phyloP scores from a whole-genome alignment of 2,888 invertebrate species.

The Empis livida region DNA sequence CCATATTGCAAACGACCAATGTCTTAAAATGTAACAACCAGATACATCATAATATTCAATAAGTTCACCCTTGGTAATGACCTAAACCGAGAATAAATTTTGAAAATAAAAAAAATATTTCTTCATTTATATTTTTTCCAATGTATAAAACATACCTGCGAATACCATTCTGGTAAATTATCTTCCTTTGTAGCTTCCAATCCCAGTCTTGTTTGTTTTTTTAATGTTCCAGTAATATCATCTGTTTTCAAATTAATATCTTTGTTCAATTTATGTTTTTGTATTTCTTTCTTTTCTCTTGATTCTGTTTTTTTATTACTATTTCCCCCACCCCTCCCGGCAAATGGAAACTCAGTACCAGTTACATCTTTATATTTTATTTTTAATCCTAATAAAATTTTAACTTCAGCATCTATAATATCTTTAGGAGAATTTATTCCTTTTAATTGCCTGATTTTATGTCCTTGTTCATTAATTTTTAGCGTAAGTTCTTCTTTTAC shows the following conservation, averaged over 20 bases:
- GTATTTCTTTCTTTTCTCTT: slow-evolving; percentile 23
- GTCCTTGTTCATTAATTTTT: slow-evolving; percentile 46
- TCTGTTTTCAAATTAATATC: slow-evolving; percentile 17
- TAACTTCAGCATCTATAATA: slow-evolving; percentile 37
- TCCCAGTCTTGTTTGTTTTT: slow-evolving; percentile 88
- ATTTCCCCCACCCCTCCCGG: slow-evolving; percentile 26
- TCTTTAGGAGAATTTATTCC: slow-evolving; percentile 37
- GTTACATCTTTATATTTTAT: slow-evolving; percentile 45
- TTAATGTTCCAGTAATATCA: slow-evolving; percentile 44
- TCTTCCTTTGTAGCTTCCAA: slow-evolving; percentile 87
- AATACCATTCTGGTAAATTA: slow-evolving; percentile 95
- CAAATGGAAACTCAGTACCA: slow-evolving; percentile 38
- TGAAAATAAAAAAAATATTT: neutral
- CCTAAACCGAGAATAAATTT: slow-evolving; percentile 24
- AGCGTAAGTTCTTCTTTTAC: slow-evolving; percentile 26
- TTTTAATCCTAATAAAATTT: slow-evolving; percentile 44
- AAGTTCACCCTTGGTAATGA: slow-evolving; percentile 83
- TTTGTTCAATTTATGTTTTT: slow-evolving; percentile 23
- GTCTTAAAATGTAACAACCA: slow-evolving; percentile 95
- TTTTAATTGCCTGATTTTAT: slow-evolving; percentile 45
- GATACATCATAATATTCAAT: slow-evolving; percentile 99
- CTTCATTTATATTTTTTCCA: no score
- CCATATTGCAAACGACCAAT: slow-evolving; percentile 97
- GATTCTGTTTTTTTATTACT: slow-evolving; percentile 23
- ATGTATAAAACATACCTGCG: slow-evolving; percentile 60